Evolutionary conservation across 2,797 vertebrate genomes (phyloP).

Genomic region (Danio tinwini): DNA sequence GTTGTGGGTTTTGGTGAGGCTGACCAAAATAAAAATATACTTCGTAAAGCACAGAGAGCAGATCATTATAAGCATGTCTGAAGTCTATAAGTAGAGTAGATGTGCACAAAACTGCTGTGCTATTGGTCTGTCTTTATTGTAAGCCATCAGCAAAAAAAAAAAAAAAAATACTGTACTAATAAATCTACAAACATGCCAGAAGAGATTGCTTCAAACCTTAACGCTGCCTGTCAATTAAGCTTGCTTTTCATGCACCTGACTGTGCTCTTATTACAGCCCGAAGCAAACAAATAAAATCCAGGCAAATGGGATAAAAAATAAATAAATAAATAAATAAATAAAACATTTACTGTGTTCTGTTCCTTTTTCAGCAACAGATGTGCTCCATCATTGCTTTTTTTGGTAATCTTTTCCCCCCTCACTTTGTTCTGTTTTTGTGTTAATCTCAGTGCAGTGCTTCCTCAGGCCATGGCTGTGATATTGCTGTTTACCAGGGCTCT

Average conservation of each 20-base stretch:
- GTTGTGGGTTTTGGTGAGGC: too few species aligned
- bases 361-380: slow-evolving; percentile 48
- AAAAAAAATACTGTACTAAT: slow-evolving; percentile 21
- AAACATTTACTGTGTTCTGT: slow-evolving; percentile 44
- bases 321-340: too few species aligned
- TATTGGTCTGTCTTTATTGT: slow-evolving; percentile 60
- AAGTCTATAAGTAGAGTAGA: not conserved
- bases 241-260: slow-evolving; percentile 22
- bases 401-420: not conserved
- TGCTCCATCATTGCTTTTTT: slow-evolving; percentile 36
- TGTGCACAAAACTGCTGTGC: not conserved
- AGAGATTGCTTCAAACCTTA: slow-evolving; percentile 10
- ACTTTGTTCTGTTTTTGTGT: slow-evolving; percentile 13
- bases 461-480: slow-evolving; percentile 53
- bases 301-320: slow-evolving; percentile 43
- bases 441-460: slow-evolving; percentile 45
- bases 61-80: not conserved
- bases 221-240: slow-evolving; percentile 30
- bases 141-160: slow-evolving; percentile 61
- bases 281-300: slow-evolving; percentile 27
- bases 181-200: slow-evolving; percentile 22
- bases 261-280: slow-evolving; percentile 6
- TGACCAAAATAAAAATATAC: too few species aligned
- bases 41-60: not conserved
- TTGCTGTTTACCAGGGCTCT: slow-evolving; percentile 52